These are phyloP conservation scores for Pao palembangensis DNA, from an alignment of 2,113 vertebrate genomes.

Conservation along the genomic window DNA sequence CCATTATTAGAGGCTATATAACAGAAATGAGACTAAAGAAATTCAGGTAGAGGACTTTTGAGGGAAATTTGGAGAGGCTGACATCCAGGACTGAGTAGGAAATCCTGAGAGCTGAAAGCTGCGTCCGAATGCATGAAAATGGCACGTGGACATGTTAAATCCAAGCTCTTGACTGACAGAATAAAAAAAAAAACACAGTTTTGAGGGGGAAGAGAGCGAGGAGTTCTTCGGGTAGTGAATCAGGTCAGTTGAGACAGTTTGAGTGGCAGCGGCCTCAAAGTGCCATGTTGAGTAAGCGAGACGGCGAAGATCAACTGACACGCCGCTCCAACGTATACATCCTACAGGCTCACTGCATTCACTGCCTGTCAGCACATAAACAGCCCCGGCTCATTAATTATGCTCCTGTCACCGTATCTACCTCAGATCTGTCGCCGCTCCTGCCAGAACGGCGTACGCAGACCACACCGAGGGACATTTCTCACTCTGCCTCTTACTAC, in stretches of 20 bases:
- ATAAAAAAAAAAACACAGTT: background rate
- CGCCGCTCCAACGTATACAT: conserved; percentile 4
- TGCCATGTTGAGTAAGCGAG: conserved; percentile 62
- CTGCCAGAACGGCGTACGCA: conserved; percentile 27
- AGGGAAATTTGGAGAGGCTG: too few species aligned
- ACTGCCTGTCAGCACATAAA: conserved; percentile 8
- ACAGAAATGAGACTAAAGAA: too few species aligned
- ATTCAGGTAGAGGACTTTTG: too few species aligned
- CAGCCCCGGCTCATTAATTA: conserved; percentile 26
- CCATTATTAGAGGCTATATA: too few species aligned
- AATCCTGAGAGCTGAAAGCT: too few species aligned
- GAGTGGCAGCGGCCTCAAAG: conserved; percentile 68
- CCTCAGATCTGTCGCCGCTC: conserved; percentile 6
- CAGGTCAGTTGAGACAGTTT: conserved; percentile 17
- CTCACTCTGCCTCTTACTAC: conserved; percentile 7
- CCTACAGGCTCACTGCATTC: conserved; percentile 5
- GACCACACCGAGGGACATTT: conserved; percentile 36
- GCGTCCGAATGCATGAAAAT: too few species aligned
- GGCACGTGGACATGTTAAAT: background rate
- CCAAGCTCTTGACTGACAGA: background rate
- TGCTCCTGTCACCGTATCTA: conserved; percentile 27
- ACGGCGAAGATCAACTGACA: conserved; percentile 16
- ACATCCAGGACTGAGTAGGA: too few species aligned
- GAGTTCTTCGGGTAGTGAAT: conserved; percentile 4
- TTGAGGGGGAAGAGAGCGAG: conserved; percentile 2